Evolutionary conservation across 2,113 vertebrate species (phyloP).

Genomic region (Dendrocopos noguchii): DNA sequence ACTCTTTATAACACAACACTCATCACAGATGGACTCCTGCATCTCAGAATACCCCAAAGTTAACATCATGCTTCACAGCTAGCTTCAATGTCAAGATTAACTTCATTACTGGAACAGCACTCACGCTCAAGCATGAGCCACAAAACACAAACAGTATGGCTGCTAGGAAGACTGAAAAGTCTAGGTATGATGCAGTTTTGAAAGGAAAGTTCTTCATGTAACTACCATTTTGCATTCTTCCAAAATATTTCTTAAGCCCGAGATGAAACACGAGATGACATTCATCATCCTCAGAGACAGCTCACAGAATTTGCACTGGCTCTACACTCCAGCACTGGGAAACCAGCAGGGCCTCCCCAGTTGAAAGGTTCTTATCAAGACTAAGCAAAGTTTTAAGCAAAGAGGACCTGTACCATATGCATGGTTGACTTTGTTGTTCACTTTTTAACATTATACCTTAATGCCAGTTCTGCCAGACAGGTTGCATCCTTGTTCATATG

Average conservation of each 20-base stretch:
- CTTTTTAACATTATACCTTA: neutral
- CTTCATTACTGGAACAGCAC: neutral
- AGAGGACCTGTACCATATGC: neutral
- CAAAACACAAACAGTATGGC: neutral
- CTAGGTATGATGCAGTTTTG: neutral
- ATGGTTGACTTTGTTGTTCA: neutral
- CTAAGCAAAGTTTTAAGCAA: neutral
- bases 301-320: neutral
- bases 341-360: neutral
- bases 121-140: neutral
- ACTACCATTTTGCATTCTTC: neutral
- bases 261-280: neutral
- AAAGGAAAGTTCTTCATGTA: neutral
- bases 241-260: neutral
- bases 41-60: neutral
- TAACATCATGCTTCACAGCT: neutral
- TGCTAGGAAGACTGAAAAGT: neutral
- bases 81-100: neutral
- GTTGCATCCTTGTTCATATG: neutral
- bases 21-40: neutral
- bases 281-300: neutral
- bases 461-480: neutral
- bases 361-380: neutral
- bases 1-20: neutral
- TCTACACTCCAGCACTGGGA: neutral